Evolutionary conservation across 2,888 invertebrate species (phyloP).

Genomic region (Abrostola tripartita): DNA sequence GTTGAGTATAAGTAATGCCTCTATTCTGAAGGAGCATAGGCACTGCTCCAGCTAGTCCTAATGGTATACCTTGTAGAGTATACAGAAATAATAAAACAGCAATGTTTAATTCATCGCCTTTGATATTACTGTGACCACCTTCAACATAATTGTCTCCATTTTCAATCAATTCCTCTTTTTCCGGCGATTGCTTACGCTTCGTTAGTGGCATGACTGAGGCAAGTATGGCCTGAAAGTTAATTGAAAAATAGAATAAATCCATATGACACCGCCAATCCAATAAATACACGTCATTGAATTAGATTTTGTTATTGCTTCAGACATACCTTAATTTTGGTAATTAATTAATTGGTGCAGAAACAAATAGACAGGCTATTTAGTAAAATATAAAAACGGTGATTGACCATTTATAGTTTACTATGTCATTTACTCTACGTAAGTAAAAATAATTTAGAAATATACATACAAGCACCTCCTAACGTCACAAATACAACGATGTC

Average conservation of each 20-base stretch:
- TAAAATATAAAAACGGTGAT: slow-evolving; percentile 8
- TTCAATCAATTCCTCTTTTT: slow-evolving; percentile 81
- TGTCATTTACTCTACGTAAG: slow-evolving; percentile 13
- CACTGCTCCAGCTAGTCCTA: slow-evolving; percentile 97
- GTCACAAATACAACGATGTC: slow-evolving; percentile 14
- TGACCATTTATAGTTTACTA: slow-evolving; percentile 40
- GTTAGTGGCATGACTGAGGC: slow-evolving; percentile 79
- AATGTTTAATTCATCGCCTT: slow-evolving; percentile 94
- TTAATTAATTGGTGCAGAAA: slow-evolving; percentile 23
- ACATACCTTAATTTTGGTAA: slow-evolving; percentile 80
- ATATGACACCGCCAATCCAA: slow-evolving; percentile 61
- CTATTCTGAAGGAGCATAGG: slow-evolving; percentile 98
- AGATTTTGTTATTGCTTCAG: slow-evolving; percentile 31
- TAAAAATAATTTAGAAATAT: slow-evolving; percentile 3
- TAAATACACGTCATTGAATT: slow-evolving; percentile 77
- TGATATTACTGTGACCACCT: slow-evolving; percentile 83
- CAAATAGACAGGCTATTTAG: slow-evolving; percentile 9
- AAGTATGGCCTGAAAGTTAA: slow-evolving; percentile 72
- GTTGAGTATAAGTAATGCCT: slow-evolving; percentile 97
- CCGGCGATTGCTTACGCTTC: slow-evolving; percentile 78
- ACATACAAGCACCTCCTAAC: slow-evolving; percentile 3
- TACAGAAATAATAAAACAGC: slow-evolving; percentile 97
- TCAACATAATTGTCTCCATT: slow-evolving; percentile 73
- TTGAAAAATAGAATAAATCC: slow-evolving; percentile 31
- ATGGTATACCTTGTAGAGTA: slow-evolving; percentile 97